A percentile compares a stretch with the other conserved stretches of the same genome.
phyloP scores from a whole-genome alignment of 2,113 vertebrate species.

The Alaudala cheleensis region DNA sequence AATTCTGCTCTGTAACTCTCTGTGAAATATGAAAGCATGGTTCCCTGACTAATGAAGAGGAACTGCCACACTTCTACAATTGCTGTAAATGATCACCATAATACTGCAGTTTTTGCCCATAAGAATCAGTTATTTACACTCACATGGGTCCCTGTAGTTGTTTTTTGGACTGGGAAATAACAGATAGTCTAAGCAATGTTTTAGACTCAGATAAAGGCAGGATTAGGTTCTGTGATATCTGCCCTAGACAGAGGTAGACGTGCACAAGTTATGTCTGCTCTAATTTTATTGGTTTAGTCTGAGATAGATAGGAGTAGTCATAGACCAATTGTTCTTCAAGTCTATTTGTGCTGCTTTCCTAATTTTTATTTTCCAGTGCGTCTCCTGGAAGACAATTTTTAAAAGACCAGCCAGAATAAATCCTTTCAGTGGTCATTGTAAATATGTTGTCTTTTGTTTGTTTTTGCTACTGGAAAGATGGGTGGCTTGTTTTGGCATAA shows the following conservation, averaged over 20 bases:
- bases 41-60: neutral
- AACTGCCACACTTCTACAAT: neutral
- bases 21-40: neutral
- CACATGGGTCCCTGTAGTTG: neutral
- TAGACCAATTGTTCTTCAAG: neutral
- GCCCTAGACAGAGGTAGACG: neutral
- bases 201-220: neutral
- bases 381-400: neutral
- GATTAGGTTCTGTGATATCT: neutral
- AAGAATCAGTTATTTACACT: neutral
- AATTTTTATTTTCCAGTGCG: neutral
- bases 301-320: neutral
- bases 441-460: neutral
- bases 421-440: neutral
- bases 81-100: neutral
- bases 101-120: neutral
- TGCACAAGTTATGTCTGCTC: neutral
- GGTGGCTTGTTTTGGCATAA: neutral
- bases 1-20: neutral
- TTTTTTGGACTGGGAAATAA: neutral
- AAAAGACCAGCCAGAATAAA: neutral
- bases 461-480: neutral
- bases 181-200: neutral
- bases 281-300: neutral
- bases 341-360: neutral